A percentile compares a stretch with the other conserved stretches of the same genome.
Conservation (phyloP, 2,113 vertebrate genomes). For the Cariama cristata region DNA sequence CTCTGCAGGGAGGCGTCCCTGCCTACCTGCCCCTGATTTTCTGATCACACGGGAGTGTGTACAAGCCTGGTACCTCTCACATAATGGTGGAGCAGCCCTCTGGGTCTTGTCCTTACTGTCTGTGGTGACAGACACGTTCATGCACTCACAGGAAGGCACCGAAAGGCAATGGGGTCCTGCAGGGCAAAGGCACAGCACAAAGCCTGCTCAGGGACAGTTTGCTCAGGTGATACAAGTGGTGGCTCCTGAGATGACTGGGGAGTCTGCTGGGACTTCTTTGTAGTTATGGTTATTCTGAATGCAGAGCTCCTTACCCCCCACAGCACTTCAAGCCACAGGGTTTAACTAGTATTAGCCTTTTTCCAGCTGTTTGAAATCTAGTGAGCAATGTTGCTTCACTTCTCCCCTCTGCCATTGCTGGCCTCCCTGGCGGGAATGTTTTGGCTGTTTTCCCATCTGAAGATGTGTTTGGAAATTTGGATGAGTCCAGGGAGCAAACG, state of each 20-base stretch:
- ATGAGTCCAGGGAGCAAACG: background rate
- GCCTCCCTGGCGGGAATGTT: background rate
- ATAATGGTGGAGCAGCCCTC: background rate
- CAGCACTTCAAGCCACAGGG: background rate
- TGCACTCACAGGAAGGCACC: accelerated
- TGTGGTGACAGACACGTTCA: background rate
- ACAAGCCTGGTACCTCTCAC: accelerated
- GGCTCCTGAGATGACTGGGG: background rate
- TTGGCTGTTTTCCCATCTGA: background rate
- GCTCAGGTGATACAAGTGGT: background rate
- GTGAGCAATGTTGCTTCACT: background rate
- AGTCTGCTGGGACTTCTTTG: background rate
- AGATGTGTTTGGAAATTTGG: background rate
- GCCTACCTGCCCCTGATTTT: background rate
- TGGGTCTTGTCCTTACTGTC: background rate
- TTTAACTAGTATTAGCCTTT: conserved; percentile 20
- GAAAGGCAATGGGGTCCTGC: background rate
- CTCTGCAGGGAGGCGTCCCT: background rate
- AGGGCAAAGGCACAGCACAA: background rate
- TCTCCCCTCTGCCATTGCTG: background rate
- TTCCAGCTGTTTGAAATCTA: background rate
- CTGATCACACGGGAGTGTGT: background rate
- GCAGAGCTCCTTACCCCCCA: conserved; percentile 2
- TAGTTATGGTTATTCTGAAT: background rate
- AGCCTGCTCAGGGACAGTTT: background rate